A percentile compares a stretch with the other conserved stretches of the same genome.
Evolutionary conservation across 2,113 vertebrate species (phyloP).

Genomic region (Lutjanus erythropterus): DNA sequence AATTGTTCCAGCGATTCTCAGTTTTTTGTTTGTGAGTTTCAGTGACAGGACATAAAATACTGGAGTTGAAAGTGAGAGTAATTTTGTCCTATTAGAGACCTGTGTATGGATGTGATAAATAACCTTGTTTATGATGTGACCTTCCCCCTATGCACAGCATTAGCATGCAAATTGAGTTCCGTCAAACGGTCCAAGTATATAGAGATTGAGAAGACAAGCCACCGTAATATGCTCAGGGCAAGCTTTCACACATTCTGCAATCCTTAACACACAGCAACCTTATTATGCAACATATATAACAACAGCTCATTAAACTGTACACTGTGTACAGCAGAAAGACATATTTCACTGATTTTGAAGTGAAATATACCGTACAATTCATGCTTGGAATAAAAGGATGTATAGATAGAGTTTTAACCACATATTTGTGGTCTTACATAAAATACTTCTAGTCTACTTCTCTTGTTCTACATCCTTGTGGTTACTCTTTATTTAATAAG

Average conservation of each 20-base stretch:
- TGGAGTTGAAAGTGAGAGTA: slow-evolving; percentile 12
- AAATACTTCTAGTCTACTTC: not conserved
- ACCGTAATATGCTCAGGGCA: slow-evolving; percentile 21
- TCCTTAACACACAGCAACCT: slow-evolving; percentile 11
- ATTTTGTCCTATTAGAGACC: slow-evolving; percentile 51
- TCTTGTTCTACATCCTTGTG: not conserved
- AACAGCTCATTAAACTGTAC: not conserved
- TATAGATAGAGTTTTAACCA: not conserved
- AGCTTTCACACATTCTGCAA: slow-evolving; percentile 23
- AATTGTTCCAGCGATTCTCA: not conserved
- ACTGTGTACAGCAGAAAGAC: not conserved
- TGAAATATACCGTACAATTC: not conserved
- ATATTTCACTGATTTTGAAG: not conserved
- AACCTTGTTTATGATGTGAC: slow-evolving; percentile 70
- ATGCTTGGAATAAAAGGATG: not conserved
- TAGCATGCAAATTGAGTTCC: slow-evolving; percentile 74
- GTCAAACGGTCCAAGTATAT: slow-evolving; percentile 61
- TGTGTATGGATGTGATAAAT: slow-evolving; percentile 63
- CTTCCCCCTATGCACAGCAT: slow-evolving; percentile 63
- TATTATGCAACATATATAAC: slow-evolving; percentile 14
- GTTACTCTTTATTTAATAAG: slow-evolving; percentile 1
- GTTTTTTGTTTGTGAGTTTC: too few relatives aligned
- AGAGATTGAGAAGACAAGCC: slow-evolving; percentile 47
- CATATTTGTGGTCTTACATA: not conserved
- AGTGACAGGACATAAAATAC: not conserved